Conservation (phyloP, 2,113 vertebrate species). For the Mesoclemmys tuberculata region DNA sequence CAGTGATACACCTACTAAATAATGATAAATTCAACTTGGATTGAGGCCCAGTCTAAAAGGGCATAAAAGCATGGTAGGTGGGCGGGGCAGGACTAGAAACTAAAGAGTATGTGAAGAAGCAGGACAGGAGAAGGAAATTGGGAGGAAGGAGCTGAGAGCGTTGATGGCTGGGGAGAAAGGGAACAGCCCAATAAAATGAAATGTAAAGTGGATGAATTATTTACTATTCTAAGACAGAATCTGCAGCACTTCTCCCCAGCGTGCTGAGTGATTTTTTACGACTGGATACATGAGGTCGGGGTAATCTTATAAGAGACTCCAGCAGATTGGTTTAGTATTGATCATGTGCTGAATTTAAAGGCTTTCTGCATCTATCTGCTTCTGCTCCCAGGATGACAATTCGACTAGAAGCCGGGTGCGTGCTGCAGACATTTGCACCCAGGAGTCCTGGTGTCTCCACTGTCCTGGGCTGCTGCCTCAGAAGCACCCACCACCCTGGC, state of each 20-base stretch:
- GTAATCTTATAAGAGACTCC: slow-evolving; percentile 67
- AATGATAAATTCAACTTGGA: not conserved
- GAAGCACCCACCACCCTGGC: no score
- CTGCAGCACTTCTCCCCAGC: slow-evolving; percentile 57
- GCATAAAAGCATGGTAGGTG: not conserved
- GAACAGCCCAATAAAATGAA: slow-evolving; percentile 44
- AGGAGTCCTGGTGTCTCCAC: not conserved
- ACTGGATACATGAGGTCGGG: slow-evolving; percentile 66
- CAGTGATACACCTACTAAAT: fast-evolving
- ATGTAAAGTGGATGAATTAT: slow-evolving; percentile 77
- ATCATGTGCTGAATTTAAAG: slow-evolving; percentile 60
- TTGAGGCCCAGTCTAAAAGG: not conserved
- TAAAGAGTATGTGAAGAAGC: not conserved
- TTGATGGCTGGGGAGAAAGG: not conserved
- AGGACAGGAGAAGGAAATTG: not conserved
- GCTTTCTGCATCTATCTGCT: slow-evolving; percentile 60
- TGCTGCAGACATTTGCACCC: not conserved
- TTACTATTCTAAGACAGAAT: slow-evolving; percentile 74
- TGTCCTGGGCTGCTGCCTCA: not conserved
- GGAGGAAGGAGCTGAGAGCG: not conserved
- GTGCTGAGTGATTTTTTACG: slow-evolving; percentile 68
- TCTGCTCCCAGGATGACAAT: slow-evolving; percentile 16
- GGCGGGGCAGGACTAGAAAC: not conserved
- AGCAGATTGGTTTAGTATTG: slow-evolving; percentile 79
- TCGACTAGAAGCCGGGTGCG: not conserved